phyloP scores from a whole-genome alignment of 1,140 invertebrate species.

The Stegodyphus dumicola region DNA sequence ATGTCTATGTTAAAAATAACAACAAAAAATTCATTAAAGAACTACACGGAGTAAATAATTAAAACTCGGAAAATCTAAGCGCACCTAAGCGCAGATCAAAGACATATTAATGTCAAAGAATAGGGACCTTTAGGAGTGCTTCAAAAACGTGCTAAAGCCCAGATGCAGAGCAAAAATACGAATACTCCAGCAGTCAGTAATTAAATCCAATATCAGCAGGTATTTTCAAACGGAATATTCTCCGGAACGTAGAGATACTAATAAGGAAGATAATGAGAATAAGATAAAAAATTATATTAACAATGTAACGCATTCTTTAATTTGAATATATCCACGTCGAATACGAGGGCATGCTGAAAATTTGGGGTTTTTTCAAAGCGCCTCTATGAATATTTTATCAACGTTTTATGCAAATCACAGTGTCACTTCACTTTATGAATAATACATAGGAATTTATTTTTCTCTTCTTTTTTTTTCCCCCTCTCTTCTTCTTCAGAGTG shows the following conservation, averaged over 20 bases:
- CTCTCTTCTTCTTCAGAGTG: slow-evolving; percentile 5
- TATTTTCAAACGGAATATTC: background rate
- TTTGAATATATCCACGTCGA: background rate
- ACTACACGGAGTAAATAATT: background rate
- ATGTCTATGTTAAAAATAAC: background rate
- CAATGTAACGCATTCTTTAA: slow-evolving; percentile 21
- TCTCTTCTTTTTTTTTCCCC: slow-evolving; percentile 1
- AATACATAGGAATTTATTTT: slow-evolving; percentile 46
- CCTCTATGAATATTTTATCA: slow-evolving; percentile 55
- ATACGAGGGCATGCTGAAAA: background rate
- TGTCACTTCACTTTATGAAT: slow-evolving; percentile 53
- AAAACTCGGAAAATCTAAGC: slow-evolving; percentile 1
- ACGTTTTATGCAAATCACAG: slow-evolving; percentile 51
- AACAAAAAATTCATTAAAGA: background rate
- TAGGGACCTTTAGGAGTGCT: background rate
- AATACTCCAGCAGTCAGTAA: background rate
- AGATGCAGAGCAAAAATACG: background rate
- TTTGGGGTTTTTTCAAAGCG: slow-evolving; percentile 14
- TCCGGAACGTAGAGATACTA: background rate
- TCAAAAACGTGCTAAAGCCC: background rate
- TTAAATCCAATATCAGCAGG: slow-evolving; percentile 21
- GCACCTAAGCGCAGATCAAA: background rate
- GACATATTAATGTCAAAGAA: background rate
- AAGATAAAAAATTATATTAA: background rate
- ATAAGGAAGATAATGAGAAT: background rate